phyloP scores from a whole-genome alignment of 2,797 vertebrate species.

The Pseudomugil tenellus region DNA sequence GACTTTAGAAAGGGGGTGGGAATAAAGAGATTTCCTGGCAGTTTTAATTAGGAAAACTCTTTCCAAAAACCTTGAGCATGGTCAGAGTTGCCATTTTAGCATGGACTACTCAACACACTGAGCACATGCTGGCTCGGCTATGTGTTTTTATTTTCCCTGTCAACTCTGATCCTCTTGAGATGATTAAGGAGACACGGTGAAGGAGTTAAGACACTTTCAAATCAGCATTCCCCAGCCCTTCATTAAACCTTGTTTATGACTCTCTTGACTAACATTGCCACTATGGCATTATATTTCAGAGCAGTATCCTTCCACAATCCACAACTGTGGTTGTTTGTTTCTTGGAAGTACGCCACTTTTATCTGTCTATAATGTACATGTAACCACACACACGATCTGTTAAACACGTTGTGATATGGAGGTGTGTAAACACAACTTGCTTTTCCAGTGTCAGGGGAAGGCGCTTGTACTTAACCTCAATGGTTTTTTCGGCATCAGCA shows the following conservation, averaged over 20 bases:
- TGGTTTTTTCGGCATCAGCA: constrained; percentile 27
- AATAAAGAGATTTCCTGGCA: constrained; percentile 38
- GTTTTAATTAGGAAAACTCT: constrained; percentile 56
- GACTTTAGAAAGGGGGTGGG: constrained; percentile 52
- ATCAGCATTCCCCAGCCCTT: constrained; percentile 24
- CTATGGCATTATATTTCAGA: constrained; percentile 32
- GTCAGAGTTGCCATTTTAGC: constrained; percentile 46
- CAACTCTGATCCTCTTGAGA: constrained; percentile 33
- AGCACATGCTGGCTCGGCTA: constrained; percentile 38
- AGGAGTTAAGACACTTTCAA: constrained; percentile 30
- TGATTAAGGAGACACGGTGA: constrained; percentile 22
- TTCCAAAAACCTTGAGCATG: constrained; percentile 24
- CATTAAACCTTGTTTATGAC: constrained; percentile 49
- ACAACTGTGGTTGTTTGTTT: constrained; percentile 22
- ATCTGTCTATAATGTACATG: constrained; percentile 25
- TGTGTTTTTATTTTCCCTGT: constrained; percentile 38
- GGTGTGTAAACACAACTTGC: constrained; percentile 26
- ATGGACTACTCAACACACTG: constrained; percentile 10
- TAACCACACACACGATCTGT: constrained; percentile 26
- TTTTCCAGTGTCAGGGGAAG: constrained; percentile 23
- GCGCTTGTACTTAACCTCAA: constrained; percentile 20
- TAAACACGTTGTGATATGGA: constrained; percentile 18
- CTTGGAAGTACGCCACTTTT: neutral
- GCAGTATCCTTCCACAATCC: constrained; percentile 14
- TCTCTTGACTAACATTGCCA: constrained; percentile 44